These are phyloP conservation scores for Hippocampus barbouri DNA, from an alignment of 2,113 vertebrate species.

Conservation along the genomic window DNA sequence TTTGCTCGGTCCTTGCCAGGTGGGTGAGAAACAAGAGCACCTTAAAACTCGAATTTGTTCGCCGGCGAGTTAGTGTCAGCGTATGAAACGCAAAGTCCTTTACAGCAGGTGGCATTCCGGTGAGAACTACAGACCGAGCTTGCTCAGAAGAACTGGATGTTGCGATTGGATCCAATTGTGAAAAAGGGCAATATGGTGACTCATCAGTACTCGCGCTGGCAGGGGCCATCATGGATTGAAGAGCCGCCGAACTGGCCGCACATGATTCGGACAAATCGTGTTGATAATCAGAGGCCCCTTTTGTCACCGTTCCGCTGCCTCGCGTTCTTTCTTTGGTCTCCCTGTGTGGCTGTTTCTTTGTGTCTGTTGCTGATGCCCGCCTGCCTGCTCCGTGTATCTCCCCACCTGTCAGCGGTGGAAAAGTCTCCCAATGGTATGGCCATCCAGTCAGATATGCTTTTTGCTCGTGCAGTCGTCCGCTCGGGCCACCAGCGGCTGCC, in stretches of 20 bases:
- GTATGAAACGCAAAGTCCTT: background rate
- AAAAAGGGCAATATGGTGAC: background rate
- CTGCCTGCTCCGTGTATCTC: background rate
- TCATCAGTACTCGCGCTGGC: background rate
- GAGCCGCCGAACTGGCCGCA: background rate
- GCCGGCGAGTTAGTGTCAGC: background rate
- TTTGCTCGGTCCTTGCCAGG: background rate
- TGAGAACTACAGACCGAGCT: background rate
- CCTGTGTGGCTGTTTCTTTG: background rate
- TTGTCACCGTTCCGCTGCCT: slow-evolving; percentile 2
- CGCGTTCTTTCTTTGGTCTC: background rate
- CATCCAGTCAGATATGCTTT: background rate
- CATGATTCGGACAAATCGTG: background rate
- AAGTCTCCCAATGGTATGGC: background rate
- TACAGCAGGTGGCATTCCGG: background rate
- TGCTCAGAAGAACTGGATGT: background rate
- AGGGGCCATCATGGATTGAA: background rate
- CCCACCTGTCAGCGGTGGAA: slow-evolving; percentile 1
- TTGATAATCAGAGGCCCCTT: background rate
- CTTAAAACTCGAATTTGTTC: background rate
- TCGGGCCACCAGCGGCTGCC: background rate
- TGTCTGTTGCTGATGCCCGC: background rate
- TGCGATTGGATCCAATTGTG: background rate
- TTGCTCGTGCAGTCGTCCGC: background rate
- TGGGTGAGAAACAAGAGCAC: background rate